Evolutionary conservation across 2,113 vertebrate genomes (phyloP), one percentile per base, ranked within the genome.

Genomic region (Potamarius usumacintae): DNA sequence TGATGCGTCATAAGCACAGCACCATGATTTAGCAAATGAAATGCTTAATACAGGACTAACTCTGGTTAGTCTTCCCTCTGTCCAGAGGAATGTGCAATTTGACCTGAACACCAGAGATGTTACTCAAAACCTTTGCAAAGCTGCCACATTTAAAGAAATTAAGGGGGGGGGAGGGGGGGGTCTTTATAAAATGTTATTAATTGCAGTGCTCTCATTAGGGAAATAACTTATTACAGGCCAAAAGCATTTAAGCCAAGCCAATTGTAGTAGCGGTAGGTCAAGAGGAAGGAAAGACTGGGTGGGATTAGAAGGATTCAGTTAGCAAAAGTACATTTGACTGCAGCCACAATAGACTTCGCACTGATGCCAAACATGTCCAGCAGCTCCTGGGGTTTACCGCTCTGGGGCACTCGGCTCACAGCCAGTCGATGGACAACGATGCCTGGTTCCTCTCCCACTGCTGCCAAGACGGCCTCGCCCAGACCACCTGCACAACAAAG

Each of bases 281-380:
- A 42, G 15, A 80, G 15, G 11, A 81, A 72, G 58, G 83, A 42
- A 17, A 60, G 34, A 48, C 42, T 62, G 42, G 65, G 63, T 78
- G 60, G 53, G 5, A 11, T 1, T 71, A 30, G 15, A 27, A 22
- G 63, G 48, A 48, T 81, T 95, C 85, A 96, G 91, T 96, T 96
- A 82, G 94, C 94, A 58, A 96, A 93, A 89, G 89, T 94, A 72
- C 93, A 76, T 83, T 92, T 96, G 88, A 97, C 97, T 4, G 96
- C 93, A 0, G 90, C 87, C 9, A 91, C 90, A 52, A 98, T 97
- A 87, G 92, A 89, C 90, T 96, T 96, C 34, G 97, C 94, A 78
- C 96, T 96, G 91, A 98, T 96, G 87, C 95, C 96, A 76, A 95
- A 97, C 42, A 94, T 17, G 90, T 97, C 96, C 20, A 98, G 91